phyloP scores from a whole-genome alignment of 2,888 invertebrate genomes.

The Chrysodeixis includens region DNA sequence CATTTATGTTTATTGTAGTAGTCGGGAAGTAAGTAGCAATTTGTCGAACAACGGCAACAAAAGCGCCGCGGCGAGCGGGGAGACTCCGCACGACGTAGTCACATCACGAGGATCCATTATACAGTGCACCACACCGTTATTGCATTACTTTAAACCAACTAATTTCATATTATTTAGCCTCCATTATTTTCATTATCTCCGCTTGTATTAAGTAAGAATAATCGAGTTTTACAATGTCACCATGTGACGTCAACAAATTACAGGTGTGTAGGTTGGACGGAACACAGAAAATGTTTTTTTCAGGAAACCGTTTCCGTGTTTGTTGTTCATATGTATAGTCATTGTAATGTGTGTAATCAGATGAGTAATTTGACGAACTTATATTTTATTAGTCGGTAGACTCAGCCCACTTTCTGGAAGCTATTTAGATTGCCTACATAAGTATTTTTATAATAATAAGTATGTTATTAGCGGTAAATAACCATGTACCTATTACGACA shows the following conservation, averaged over 20 bases:
- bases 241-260: constrained; percentile 81
- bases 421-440: not conserved
- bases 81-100: constrained; percentile 55
- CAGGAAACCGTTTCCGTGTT: constrained; percentile 75
- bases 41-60: constrained; percentile 66
- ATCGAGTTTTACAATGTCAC: constrained; percentile 85
- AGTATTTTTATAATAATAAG: not conserved
- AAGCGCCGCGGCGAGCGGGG: constrained; percentile 49
- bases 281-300: constrained; percentile 68
- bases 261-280: constrained; percentile 73
- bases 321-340: constrained; percentile 60
- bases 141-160: constrained; percentile 85
- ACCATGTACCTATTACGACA: not conserved
- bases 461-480: not conserved
- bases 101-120: constrained; percentile 79
- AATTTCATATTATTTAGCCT: constrained; percentile 86
- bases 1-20: constrained; percentile 37
- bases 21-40: constrained; percentile 50
- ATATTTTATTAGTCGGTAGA: constrained; percentile 27
- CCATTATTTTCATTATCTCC: constrained; percentile 87
- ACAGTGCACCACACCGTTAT: constrained; percentile 76
- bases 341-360: constrained; percentile 55
- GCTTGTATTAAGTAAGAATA: constrained; percentile 82
- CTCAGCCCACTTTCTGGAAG: not conserved
- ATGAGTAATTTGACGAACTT: constrained; percentile 46